A percentile compares a stretch with the other conserved stretches of the same genome.
Evolutionary conservation across 2,888 invertebrate species (phyloP).

Genomic region (Hylaea fasciaria): DNA sequence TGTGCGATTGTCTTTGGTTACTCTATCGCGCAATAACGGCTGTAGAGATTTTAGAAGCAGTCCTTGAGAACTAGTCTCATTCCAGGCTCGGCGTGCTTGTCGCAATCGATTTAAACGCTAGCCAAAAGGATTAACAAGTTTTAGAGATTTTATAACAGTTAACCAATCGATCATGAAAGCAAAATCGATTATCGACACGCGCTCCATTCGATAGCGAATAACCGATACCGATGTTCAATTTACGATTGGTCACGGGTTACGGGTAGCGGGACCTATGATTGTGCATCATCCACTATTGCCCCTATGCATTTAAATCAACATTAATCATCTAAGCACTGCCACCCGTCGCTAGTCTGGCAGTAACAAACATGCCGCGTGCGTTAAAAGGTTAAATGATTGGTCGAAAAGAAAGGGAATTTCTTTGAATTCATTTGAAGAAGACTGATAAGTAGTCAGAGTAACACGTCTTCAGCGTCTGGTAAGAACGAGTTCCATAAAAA

Average conservation of each 20-base stretch:
- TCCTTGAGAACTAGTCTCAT: too few species aligned
- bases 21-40: too few species aligned
- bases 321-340: conserved; percentile 60
- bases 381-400: conserved; percentile 30
- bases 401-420: conserved; percentile 10
- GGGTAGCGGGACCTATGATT: conserved; percentile 58
- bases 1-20: too few species aligned
- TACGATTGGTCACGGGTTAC: conserved; percentile 70
- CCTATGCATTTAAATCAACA: conserved; percentile 68
- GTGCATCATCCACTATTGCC: conserved; percentile 51
- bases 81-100: too few species aligned
- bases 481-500: too few species aligned
- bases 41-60: too few species aligned
- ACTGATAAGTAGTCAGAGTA: too few species aligned
- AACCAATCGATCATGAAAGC: conserved; percentile 62
- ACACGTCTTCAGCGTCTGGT: too few species aligned
- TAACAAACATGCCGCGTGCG: conserved; percentile 29
- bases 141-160: conserved; percentile 6
- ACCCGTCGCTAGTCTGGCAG: conserved; percentile 29
- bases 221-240: conserved; percentile 71
- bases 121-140: too few species aligned
- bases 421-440: background rate
- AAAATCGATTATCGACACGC: conserved; percentile 65
- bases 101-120: too few species aligned
- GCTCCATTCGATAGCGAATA: conserved; percentile 67